Base-by-base conservation (phyloP, 1,140 invertebrate species). In the Papilio aristodemus region DNA sequence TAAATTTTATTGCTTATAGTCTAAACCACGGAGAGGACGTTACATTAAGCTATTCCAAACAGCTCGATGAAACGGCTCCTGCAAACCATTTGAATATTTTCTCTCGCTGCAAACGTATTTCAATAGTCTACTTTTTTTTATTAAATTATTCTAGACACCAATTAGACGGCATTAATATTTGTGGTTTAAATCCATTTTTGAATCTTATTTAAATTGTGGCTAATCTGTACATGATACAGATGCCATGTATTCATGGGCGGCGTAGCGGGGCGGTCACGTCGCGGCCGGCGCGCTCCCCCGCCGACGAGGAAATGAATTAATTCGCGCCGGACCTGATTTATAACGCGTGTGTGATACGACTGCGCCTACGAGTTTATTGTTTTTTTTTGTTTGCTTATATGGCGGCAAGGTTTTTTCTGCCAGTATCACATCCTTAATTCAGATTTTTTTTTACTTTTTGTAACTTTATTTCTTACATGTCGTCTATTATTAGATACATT, bases 301-400 rank as follows among this genome's bases (percentile, higher is more conserved):
- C 71, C 62, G 62, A 63, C 66, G 70, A 73, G 71, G 73, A 76
- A 79, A 83, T 79, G 78, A 79, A 83, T 83, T 81, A 78, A 78
- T 78, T 76, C 72, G 66, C 71, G 46, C 76, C 63, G 66, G 70
- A 74, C 63, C 73, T 75, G 81, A 83, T 83, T 83, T 79, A 83
- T 76, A 75, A 72, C 73, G 68, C 69, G 73, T 68, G 66, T 77
- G 77, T 77, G 80, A 77, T 77, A 71, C 77, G 71, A 67, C 72
- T 75, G 43, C 46, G 58, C 59, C 54, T 67, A 60, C 60, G 71
- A 70, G 76, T 74, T 78, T 74, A 78, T 78, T 80, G 74, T 78
- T 75, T 75, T 73, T 71, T 73, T 72, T 58, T 72, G 43, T 37
- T 59, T 46, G 58, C 67, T 66, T 71, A 69, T 36, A 46, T 43